phyloP scores from a whole-genome alignment of 1,140 invertebrate genomes.

The Drosophila cardini region DNA sequence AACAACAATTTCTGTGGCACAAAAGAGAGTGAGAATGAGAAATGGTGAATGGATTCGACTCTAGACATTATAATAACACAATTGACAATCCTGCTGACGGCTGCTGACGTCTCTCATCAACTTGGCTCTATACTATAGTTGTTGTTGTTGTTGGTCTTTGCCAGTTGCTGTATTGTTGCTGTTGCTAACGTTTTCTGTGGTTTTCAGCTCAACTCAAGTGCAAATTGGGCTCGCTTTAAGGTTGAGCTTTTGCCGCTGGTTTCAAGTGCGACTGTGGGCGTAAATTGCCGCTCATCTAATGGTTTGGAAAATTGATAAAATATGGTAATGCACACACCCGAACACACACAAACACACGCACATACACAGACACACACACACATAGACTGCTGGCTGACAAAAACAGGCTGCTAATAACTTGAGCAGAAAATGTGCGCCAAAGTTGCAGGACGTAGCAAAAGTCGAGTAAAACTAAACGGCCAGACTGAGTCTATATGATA shows the following conservation, averaged over 20 bases:
- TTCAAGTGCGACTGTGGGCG: slow-evolving; percentile 80
- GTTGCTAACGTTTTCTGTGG: slow-evolving; percentile 48
- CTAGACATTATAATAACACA: slow-evolving; percentile 58
- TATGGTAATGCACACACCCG: slow-evolving; percentile 79
- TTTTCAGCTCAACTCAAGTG: slow-evolving; percentile 66
- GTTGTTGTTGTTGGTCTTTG: slow-evolving; percentile 36
- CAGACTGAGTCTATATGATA: slow-evolving; percentile 29
- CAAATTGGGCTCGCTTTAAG: slow-evolving; percentile 77
- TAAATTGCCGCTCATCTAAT: slow-evolving; percentile 83
- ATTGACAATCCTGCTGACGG: slow-evolving; percentile 39
- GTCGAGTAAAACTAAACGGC: slow-evolving; percentile 79
- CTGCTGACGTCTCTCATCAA: slow-evolving; percentile 60
- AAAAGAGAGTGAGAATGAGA: slow-evolving; percentile 13
- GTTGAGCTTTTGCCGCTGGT: slow-evolving; percentile 61
- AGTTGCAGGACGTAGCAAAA: slow-evolving; percentile 82
- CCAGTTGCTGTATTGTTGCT: slow-evolving; percentile 30
- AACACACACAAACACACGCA: slow-evolving; percentile 23
- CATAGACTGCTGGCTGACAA: slow-evolving; percentile 68
- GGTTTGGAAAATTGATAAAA: slow-evolving; percentile 84
- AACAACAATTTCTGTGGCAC: slow-evolving; percentile 89
- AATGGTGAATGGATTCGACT: slow-evolving; percentile 39
- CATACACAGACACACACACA: slow-evolving; percentile 42
- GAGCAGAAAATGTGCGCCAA: slow-evolving; percentile 81
- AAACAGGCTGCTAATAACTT: slow-evolving; percentile 83
- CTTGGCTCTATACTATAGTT: slow-evolving; percentile 14